A percentile compares a stretch with the other conserved stretches of the same genome.
These are phyloP conservation scores for Leptodactylus fuscus DNA, from an alignment of 2,113 vertebrate species.

Conservation along the genomic window DNA sequence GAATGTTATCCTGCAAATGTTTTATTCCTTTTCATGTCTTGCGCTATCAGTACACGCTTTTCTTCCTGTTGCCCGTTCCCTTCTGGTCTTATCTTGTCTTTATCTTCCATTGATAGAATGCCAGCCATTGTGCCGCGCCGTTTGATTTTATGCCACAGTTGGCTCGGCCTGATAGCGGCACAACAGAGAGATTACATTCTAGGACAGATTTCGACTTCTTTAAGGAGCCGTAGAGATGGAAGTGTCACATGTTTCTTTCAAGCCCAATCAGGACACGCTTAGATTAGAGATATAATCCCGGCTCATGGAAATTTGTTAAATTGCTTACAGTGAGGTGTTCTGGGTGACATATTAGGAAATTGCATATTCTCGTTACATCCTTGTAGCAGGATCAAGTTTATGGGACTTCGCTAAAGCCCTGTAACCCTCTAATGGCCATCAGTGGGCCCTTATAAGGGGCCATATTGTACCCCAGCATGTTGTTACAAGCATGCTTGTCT, in stretches of 20 bases:
- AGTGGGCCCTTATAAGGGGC: too few species aligned
- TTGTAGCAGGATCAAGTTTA: too few species aligned
- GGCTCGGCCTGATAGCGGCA: not conserved
- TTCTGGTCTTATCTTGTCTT: not conserved
- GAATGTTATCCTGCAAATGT: not conserved
- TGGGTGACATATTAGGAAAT: not conserved
- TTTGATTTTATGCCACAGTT: not conserved
- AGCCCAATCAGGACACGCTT: not conserved
- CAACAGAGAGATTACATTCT: not conserved
- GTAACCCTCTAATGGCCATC: too few species aligned
- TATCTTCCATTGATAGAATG: constrained; percentile 8
- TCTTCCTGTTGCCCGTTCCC: not conserved
- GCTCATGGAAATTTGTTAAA: not conserved
- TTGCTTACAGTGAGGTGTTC: not conserved
- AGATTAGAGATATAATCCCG: not conserved
- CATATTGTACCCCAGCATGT: too few species aligned
- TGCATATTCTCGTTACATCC: too few species aligned
- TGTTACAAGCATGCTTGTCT: too few species aligned
- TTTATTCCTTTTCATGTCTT: constrained; percentile 13
- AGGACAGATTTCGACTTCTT: not conserved
- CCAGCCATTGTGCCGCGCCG: not conserved
- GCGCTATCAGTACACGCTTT: not conserved
- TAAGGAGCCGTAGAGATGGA: not conserved
- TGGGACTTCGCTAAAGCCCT: too few species aligned
- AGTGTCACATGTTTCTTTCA: not conserved